A percentile compares a stretch with the other conserved stretches of the same genome.
phyloP scores from a whole-genome alignment of 2,797 vertebrate genomes.

The Poeciliopsis gracilis region DNA sequence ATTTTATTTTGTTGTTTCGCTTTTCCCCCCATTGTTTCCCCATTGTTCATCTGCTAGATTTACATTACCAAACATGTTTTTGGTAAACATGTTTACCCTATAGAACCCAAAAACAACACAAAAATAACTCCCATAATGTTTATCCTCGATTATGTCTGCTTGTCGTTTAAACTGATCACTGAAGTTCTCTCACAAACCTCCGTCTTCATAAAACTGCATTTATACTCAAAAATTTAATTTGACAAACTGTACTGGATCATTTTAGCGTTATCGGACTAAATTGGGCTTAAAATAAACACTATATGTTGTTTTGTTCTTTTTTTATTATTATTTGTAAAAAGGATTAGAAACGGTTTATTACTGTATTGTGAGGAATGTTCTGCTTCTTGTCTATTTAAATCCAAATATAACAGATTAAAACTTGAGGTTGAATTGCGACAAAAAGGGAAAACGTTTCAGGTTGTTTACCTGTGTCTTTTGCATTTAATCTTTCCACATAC shows the following conservation, averaged over 20 bases:
- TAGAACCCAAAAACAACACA: background rate
- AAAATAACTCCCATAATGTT: background rate
- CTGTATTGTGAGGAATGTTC: background rate
- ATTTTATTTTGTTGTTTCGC: background rate
- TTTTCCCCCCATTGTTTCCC: background rate
- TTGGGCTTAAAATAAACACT: background rate
- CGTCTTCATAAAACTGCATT: background rate
- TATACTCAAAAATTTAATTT: background rate
- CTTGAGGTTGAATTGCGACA: background rate
- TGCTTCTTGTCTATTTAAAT: background rate
- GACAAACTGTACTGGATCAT: background rate
- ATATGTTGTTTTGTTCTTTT: background rate
- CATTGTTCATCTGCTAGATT: background rate
- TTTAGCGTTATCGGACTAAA: background rate
- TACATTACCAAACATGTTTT: background rate
- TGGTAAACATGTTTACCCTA: background rate
- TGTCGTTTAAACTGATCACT: background rate
- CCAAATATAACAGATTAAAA: background rate
- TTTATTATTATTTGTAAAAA: background rate
- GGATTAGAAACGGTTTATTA: background rate
- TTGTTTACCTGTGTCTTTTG: constrained; percentile 91
- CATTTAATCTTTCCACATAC: constrained; percentile 97
- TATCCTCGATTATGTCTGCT: background rate
- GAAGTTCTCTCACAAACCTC: background rate
- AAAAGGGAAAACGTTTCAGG: background rate